phyloP scores from a whole-genome alignment of 2,113 vertebrate genomes.

The Peucedramus taeniatus region DNA sequence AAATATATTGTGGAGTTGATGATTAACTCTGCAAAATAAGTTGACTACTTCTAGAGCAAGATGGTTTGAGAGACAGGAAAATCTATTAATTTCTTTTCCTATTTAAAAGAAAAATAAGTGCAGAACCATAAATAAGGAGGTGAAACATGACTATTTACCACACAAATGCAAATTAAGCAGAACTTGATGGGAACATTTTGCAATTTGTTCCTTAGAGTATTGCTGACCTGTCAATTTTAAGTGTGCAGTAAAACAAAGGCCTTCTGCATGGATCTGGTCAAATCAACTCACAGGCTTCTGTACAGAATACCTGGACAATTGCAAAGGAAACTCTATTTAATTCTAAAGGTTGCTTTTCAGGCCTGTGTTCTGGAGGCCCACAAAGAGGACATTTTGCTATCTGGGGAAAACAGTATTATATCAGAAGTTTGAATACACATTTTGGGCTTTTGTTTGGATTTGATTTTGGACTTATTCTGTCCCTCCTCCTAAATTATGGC shows the following conservation, averaged over 20 bases:
- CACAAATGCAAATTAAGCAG: not conserved
- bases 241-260: not conserved
- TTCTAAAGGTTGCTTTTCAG: not conserved
- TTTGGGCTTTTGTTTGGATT: not conserved
- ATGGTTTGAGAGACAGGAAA: not conserved
- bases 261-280: not conserved
- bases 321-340: not conserved
- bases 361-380: not conserved
- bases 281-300: not conserved
- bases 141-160: not conserved
- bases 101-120: slow-evolving; percentile 16
- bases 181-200: not conserved
- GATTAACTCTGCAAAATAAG: not conserved
- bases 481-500: accelerated
- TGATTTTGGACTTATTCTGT: accelerated
- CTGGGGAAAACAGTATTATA: not conserved
- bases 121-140: not conserved
- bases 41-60: not conserved
- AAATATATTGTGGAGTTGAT: not conserved
- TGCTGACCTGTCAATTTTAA: slow-evolving; percentile 8
- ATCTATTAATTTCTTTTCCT: slow-evolving; percentile 3
- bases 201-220: not conserved
- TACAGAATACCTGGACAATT: not conserved
- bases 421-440: not conserved
- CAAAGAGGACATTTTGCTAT: not conserved